Conservation (phyloP, 37 sponge, comb jelly and placozoan species). For the Cliona cf. orientalis region DNA sequence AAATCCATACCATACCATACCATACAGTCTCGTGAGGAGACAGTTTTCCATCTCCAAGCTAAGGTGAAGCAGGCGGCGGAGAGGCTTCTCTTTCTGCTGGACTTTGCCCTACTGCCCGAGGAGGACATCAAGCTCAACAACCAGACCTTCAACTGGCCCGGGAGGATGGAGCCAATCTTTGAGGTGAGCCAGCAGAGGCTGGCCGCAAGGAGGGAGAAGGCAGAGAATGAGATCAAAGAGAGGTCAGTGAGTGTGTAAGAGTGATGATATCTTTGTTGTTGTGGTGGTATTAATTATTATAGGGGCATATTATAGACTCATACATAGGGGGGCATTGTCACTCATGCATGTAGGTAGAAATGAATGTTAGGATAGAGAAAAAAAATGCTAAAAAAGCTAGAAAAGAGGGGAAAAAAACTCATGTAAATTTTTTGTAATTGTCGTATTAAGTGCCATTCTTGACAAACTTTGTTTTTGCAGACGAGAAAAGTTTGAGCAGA, state of each 20-base stretch:
- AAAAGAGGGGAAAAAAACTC: too few species aligned
- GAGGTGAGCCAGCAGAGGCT: slow-evolving; percentile 85
- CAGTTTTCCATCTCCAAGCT: slow-evolving; percentile 66
- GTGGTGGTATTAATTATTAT: too few species aligned
- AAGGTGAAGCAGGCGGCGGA: slow-evolving; percentile 82
- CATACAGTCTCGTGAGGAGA: slow-evolving; percentile 64
- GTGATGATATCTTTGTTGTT: not conserved
- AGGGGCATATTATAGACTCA: too few species aligned
- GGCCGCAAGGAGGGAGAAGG: slow-evolving; percentile 70
- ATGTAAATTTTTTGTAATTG: too few species aligned
- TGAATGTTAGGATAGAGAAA: not conserved
- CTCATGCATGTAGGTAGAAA: too few species aligned
- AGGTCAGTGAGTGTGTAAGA: slow-evolving; percentile 1
- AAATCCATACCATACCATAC: too few species aligned
- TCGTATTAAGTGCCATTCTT: too few species aligned
- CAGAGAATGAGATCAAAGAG: slow-evolving; percentile 71
- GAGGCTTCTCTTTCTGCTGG: slow-evolving; percentile 88
- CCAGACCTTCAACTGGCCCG: slow-evolving; percentile 93
- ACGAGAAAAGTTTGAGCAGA: slow-evolving; percentile 54
- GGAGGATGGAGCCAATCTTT: slow-evolving; percentile 91
- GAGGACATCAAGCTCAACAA: slow-evolving; percentile 95
- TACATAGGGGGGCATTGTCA: too few species aligned
- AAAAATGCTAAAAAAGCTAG: too few species aligned
- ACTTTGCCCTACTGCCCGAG: slow-evolving; percentile 82
- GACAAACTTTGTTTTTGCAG: slow-evolving; percentile 4